These are phyloP conservation scores for Heliconius ethilla DNA, from an alignment of 2,888 invertebrate genomes.

Conservation along the genomic window DNA sequence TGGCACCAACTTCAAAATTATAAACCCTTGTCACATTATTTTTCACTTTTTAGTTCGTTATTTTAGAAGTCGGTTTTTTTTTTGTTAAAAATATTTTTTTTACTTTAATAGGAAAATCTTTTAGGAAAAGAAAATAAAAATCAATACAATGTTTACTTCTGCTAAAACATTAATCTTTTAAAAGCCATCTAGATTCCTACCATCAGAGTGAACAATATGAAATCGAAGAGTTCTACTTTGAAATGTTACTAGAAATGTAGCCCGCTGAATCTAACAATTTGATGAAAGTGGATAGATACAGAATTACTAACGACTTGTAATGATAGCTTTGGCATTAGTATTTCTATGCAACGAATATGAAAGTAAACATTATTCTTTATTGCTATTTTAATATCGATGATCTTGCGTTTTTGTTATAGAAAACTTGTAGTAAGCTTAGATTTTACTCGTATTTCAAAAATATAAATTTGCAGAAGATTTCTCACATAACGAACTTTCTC, in stretches of 20 bases:
- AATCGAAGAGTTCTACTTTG: not conserved
- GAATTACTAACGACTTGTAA: not conserved
- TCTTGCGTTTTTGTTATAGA: not conserved
- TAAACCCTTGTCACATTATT: too few relatives aligned
- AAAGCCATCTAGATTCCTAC: not conserved
- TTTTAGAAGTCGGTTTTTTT: too few relatives aligned
- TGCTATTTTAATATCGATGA: not conserved
- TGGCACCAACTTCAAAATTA: too few relatives aligned
- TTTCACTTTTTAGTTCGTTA: too few relatives aligned
- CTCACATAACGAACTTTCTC: not conserved
- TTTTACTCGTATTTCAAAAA: not conserved
- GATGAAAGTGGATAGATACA: slow-evolving; percentile 17
- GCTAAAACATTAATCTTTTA: not conserved
- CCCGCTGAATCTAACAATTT: not conserved
- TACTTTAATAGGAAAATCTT: not conserved
- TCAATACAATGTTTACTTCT: too few relatives aligned
- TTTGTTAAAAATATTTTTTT: too few relatives aligned
- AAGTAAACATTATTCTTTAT: not conserved
- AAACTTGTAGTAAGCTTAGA: too few relatives aligned
- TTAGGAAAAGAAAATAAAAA: not conserved
- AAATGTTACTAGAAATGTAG: not conserved
- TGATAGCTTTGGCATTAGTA: slow-evolving; percentile 4
- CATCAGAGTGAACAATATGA: not conserved
- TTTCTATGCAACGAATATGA: not conserved
- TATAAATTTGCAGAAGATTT: not conserved